Base-by-base conservation (phyloP, 2,797 vertebrate genomes). In the Bovichtus variegatus region DNA sequence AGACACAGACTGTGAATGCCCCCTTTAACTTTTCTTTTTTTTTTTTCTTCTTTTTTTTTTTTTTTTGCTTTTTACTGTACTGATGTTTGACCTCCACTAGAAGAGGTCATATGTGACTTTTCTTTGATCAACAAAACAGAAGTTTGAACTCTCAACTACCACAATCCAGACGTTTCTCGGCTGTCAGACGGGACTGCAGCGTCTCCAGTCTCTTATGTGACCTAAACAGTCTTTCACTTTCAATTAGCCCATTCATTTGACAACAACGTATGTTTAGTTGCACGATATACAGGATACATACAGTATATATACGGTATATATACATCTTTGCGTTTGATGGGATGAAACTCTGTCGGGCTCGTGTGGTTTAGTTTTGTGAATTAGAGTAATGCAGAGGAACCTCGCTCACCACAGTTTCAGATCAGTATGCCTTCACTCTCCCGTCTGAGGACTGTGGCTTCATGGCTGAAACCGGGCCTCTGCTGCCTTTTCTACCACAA, bases 401-500 rank as follows among this genome's bases (percentile, higher is more conserved):
- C 68, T 71, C 15, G 41, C 74, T 67, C 74, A 29, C 76, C 86
- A 38, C 82, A 74, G 67, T 82, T 84, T 83, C 74, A 80, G 71
- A 90, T 87, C 86, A 63, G 71, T 65, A 21, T 34, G 49, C 76
- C 82, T 80, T 75, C 43, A 59, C 78, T 81, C 83, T 88, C 74
- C 78, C 67, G 31, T 81, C 74, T 88, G 77, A 87, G 79, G 73
- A 87, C 82, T 81, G 83, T 58, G 91, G 90, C 80, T 87, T 88
- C 76, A 78, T 81, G 81, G 81, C 85, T 75, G 47, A 88, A 90
- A 85, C 81, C 71, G 53, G 72, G 76, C 83, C 79, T 71, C 80
- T 65, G 81, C 85, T 70, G 78, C 88, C 77, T 80, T 76, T 69
- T 47, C 58, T 77, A 83, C 91, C 93, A 85, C 91, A 93, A 90